Base-by-base conservation (phyloP, 1,140 invertebrate species). In the Pachyrhynchus sulphureomaculatus region DNA sequence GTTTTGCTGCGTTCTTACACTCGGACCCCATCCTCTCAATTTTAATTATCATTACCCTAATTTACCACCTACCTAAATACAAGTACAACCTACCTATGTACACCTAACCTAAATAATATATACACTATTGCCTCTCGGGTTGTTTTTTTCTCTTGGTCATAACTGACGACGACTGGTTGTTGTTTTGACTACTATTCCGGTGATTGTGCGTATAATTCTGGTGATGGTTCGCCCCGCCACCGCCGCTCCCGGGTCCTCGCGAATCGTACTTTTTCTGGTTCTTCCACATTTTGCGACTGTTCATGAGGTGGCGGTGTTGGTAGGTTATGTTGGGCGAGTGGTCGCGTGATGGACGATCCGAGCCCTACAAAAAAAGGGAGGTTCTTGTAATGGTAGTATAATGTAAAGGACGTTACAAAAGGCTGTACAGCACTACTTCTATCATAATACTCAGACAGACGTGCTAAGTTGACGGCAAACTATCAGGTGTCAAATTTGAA, bases 301-400 rank as follows among this genome's bases (percentile, higher is more conserved):
- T 17, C 23, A 21, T 58, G 21, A 47, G 53, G 9, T 49, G 68
- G 26, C 36, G 52, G 17, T 24, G 33, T 24, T 41, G 24, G 54
- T 70, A 62, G 10, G 39, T 64, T 8, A 69, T 66, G 55, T 75
- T 75, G 45, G 72, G 70, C 18, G 73, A 75, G 47, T 68, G 72
- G 55, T 73, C 73, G 4, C 72, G 51, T 4, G 72, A 73, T 15
- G 70, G 69, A 32, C 65, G 64, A 51, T 75, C 72, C 4, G 72
- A 75, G 13, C 72, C 72, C 72, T 74, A 33, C 9, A 66, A 68
- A 45, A 45, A 5, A 4, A 33, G 6, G 5, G 13, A 33, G n/a
- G 21, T 29, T 49, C 23, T 17, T 15, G 6, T 26, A 2, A 10
- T 23, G 6, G n/a, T 33, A 8, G 6, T 33, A 33, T 33, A 33